Base-by-base conservation (phyloP, 2,113 vertebrate genomes). In the Polypterus senegalus region DNA sequence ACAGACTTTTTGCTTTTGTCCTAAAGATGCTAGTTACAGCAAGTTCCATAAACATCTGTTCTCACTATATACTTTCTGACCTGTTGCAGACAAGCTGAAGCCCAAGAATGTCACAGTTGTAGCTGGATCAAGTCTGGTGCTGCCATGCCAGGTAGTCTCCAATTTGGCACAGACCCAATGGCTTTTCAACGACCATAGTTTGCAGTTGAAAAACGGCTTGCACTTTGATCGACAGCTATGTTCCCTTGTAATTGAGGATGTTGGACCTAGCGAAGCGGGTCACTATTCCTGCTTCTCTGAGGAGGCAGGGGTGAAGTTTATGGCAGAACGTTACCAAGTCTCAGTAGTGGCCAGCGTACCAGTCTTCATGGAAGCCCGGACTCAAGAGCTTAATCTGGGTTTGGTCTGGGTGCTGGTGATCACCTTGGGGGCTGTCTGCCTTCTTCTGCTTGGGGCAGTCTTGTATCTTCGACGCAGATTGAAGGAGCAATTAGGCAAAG, bases 391-490 rank as follows among this genome's bases (percentile, higher is more conserved):
- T 75, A 92, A 83, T 79, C 81, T 92, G 80, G 92, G 92, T 1
- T 73, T 90, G 53, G 91, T 92, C 53, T 97, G 93, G 94, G 89
- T 95, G 67, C 83, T 91, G 48, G 92, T 92, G 5, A 91, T 97
- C 63, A 92, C 90, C 1, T 77, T 98, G 3, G 92, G 88, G 0
- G 91, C 90, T 0, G 83, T 87, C 3, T 97, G 93, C 72, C 66
- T 97, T 53, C 79, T 91, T 53, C 79, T 98, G 55, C 73, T 93
- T 5, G 75, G 92, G 0, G 79, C 83, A 0, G 91, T 92, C 5
- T 68, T 97, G 7, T 97, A 94, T 1, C 79, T 98, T 45, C 87
- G 91, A 49, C 76, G 93, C 44, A 81, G 92, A 58, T 75, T 97
- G 56, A 88, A 90, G 62, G 83, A 92, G 60, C 91, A 93, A 0